Conservation (phyloP, 2,113 vertebrate genomes). For the Ciconia stormi region DNA sequence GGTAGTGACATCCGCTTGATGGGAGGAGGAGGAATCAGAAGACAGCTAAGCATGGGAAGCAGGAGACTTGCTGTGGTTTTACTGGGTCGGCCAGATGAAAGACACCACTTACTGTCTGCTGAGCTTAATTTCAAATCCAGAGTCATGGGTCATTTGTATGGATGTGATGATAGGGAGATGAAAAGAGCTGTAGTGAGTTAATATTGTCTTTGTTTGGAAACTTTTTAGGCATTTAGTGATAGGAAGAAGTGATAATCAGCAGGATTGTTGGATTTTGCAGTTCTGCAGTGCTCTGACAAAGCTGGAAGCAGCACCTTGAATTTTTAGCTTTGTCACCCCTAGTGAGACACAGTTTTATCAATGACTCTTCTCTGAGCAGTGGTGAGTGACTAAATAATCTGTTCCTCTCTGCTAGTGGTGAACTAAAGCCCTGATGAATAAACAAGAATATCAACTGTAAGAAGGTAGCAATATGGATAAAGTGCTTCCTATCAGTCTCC, state of each 20-base stretch:
- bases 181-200: background rate
- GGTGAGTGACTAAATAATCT: background rate
- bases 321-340: background rate
- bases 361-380: background rate
- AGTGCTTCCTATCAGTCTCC: background rate
- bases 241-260: background rate
- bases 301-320: background rate
- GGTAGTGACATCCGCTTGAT: background rate
- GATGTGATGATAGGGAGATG: background rate
- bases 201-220: background rate
- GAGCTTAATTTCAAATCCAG: background rate
- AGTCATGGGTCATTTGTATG: background rate
- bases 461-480: background rate
- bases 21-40: background rate
- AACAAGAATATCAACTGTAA: background rate
- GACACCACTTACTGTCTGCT: background rate
- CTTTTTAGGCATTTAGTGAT: background rate
- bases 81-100: background rate
- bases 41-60: background rate
- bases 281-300: background rate
- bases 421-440: background rate
- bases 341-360: background rate
- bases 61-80: background rate
- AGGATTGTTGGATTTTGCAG: background rate
- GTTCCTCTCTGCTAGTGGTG: background rate